Evolutionary conservation across 2,888 invertebrate genomes (phyloP).

Genomic region (Drosophila atripex): DNA sequence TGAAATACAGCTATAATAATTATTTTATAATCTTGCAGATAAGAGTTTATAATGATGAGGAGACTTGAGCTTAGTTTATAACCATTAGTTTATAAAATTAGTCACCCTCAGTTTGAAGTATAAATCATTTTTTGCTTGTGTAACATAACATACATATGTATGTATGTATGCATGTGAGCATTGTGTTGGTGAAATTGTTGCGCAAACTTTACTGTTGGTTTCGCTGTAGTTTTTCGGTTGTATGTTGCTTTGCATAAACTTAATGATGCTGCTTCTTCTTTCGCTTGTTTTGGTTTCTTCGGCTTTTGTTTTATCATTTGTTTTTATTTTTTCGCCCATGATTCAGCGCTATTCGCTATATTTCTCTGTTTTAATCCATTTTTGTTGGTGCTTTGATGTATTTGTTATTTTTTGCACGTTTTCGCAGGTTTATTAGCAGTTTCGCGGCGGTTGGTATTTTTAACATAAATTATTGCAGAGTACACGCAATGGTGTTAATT

Average conservation of each 20-base stretch:
- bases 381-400: conserved; percentile 27
- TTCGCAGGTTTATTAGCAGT: conserved; percentile 49
- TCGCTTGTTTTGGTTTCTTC: conserved; percentile 22
- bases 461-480: conserved; percentile 36
- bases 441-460: conserved; percentile 40
- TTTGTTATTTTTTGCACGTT: conserved; percentile 58
- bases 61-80: neutral
- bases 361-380: conserved; percentile 28
- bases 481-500: conserved; percentile 36
- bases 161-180: too few species aligned
- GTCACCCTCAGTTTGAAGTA: neutral
- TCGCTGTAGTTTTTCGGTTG: conserved; percentile 12
- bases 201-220: conserved; percentile 55
- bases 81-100: neutral
- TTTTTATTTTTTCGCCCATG: conserved; percentile 42
- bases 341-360: conserved; percentile 24
- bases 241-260: conserved; percentile 52
- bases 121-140: neutral
- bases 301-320: conserved; percentile 19
- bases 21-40: neutral
- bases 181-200: conserved; percentile 71
- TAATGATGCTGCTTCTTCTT: conserved; percentile 39
- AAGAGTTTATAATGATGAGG: neutral
- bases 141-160: conserved; percentile 12
- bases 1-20: too few species aligned